Evolutionary conservation across 1,140 invertebrate species (phyloP).

Genomic region (Hylyphantes graminicola): DNA sequence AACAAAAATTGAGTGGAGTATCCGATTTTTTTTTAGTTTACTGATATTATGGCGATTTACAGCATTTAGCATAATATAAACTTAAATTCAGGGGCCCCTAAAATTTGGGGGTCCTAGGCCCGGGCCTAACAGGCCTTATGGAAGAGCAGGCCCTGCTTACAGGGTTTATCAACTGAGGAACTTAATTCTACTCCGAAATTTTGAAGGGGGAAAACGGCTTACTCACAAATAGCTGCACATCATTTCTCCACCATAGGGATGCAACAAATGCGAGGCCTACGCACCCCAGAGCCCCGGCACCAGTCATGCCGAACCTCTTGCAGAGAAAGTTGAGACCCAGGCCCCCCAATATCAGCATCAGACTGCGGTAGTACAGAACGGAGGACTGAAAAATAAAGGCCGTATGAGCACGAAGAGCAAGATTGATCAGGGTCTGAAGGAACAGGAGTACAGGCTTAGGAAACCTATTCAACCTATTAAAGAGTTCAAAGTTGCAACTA

Average conservation of each 20-base stretch:
- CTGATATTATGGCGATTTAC: too few species aligned
- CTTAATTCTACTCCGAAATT: background rate
- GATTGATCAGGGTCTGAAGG: background rate
- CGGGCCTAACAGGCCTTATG: too few species aligned
- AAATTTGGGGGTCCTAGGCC: too few species aligned
- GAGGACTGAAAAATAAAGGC: background rate
- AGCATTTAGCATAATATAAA: too few species aligned
- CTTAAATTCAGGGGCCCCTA: too few species aligned
- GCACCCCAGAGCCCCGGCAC: slow-evolving; percentile 85
- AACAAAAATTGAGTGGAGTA: too few species aligned
- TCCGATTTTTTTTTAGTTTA: too few species aligned
- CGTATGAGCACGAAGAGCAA: background rate
- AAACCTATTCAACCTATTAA: too few species aligned
- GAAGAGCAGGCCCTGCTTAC: too few species aligned
- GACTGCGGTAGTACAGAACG: background rate
- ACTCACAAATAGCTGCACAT: slow-evolving; percentile 12
- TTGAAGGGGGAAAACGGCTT: background rate
- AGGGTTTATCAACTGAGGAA: background rate
- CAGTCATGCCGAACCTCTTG: slow-evolving; percentile 79
- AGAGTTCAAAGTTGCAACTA: too few species aligned
- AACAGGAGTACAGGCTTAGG: too few species aligned
- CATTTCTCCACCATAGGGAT: slow-evolving; percentile 65
- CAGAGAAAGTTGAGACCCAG: slow-evolving; percentile 86
- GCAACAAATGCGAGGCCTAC: slow-evolving; percentile 87
- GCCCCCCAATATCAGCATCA: slow-evolving; percentile 79